Conservation (phyloP, 2,113 vertebrate genomes). For the Callorhinus ursinus region DNA sequence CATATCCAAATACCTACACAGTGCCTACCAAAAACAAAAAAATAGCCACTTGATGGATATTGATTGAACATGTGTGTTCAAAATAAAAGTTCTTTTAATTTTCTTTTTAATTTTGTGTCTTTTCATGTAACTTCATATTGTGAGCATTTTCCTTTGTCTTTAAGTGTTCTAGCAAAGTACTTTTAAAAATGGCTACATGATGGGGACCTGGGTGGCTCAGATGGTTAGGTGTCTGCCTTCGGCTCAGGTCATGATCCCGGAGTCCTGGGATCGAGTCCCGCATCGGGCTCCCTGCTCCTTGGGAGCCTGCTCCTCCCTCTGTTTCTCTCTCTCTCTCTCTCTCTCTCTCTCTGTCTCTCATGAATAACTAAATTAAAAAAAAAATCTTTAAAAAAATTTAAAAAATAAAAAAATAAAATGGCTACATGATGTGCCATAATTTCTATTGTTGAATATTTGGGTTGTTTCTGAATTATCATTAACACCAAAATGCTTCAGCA, state of each 20-base stretch:
- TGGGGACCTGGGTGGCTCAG: too few species aligned
- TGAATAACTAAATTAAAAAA: too few species aligned
- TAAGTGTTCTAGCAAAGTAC: background rate
- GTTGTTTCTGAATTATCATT: background rate
- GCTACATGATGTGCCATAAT: background rate
- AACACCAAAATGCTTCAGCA: background rate
- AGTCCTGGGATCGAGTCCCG: too few species aligned
- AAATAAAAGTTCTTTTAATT: background rate
- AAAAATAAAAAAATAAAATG: background rate
- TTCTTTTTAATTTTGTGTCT: background rate
- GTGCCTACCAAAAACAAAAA: background rate
- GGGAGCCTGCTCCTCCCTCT: too few species aligned
- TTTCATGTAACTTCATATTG: background rate
- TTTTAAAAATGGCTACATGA: background rate
- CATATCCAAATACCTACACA: background rate
- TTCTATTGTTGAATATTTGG: background rate
- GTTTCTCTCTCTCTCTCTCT: too few species aligned
- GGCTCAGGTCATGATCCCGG: too few species aligned
- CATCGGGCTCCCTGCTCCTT: too few species aligned
- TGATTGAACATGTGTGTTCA: background rate
- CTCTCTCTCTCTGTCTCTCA: too few species aligned
- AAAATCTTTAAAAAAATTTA: too few species aligned
- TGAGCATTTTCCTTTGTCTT: background rate
- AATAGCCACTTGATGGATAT: fast-evolving
- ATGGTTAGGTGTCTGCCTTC: too few species aligned